phyloP scores from a whole-genome alignment of 1,140 invertebrate genomes.

The Aphaenogaster ashmeadi region DNA sequence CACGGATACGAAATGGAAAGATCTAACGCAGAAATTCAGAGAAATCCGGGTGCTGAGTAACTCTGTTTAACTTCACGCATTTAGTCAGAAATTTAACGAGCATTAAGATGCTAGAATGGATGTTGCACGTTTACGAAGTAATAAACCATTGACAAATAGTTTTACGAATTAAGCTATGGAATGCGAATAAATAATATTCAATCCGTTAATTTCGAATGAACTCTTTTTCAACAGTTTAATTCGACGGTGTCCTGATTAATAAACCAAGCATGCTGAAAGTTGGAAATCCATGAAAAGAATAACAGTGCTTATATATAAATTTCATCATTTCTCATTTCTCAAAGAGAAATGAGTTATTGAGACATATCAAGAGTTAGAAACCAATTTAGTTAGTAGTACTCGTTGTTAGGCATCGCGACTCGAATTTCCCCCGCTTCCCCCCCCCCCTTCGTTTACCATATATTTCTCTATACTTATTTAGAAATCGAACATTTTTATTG shows the following conservation, averaged over 20 bases:
- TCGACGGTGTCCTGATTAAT: not conserved
- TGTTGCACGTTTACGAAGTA: not conserved
- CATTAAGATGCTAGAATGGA: not conserved
- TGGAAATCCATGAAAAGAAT: not conserved
- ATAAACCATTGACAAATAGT: not conserved
- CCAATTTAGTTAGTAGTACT: not conserved
- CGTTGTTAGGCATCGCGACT: slow-evolving; percentile 6
- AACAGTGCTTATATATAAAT: not conserved
- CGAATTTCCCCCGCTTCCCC: slow-evolving; percentile 4
- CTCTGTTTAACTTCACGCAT: not conserved
- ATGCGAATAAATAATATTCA: slow-evolving; percentile 28
- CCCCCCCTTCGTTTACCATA: not conserved
- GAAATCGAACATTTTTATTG: slow-evolving; percentile 41
- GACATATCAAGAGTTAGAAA: slow-evolving; percentile 13
- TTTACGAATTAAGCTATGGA: not conserved
- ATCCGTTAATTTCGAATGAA: not conserved
- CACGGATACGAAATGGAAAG: not conserved
- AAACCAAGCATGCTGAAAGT: not conserved
- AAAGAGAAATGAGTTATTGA: too few species aligned
- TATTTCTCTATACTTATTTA: slow-evolving; percentile 34
- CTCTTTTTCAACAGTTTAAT: not conserved
- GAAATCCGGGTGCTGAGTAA: slow-evolving; percentile 16
- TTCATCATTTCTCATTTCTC: not conserved
- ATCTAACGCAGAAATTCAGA: slow-evolving; percentile 6
- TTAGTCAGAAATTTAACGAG: not conserved